Percentiles rank a stretch among this genome's conserved stretches.
Evolutionary conservation across 2,888 invertebrate species (phyloP).

Genomic region (Eristalinus sepulchralis): DNA sequence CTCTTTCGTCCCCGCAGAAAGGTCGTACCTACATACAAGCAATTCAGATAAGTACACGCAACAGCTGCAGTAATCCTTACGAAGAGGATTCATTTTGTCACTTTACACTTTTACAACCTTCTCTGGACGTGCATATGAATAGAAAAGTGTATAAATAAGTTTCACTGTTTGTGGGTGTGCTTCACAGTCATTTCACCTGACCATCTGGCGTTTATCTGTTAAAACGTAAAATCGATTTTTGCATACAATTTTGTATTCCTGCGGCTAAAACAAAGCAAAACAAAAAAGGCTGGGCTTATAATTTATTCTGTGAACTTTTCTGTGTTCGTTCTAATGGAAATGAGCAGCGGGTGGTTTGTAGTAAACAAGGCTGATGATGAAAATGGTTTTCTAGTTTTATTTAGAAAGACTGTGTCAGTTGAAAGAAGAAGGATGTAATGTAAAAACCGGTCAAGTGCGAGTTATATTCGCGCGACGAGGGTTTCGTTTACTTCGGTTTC

Average conservation of each 20-base stretch:
- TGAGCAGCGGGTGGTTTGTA: too few relatives aligned
- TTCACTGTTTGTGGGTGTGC: neutral
- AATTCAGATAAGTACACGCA: slow-evolving; percentile 16
- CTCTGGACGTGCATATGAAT: neutral
- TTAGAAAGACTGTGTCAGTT: too few relatives aligned
- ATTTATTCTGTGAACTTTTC: neutral
- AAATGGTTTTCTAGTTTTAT: too few relatives aligned
- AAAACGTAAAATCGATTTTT: slow-evolving; percentile 10
- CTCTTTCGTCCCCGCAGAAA: too few relatives aligned
- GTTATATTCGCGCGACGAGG: too few relatives aligned
- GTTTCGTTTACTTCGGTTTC: too few relatives aligned
- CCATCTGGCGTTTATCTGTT: slow-evolving; percentile 4
- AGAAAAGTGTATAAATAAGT: slow-evolving; percentile 30
- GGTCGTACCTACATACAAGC: too few relatives aligned
- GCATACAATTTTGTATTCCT: neutral
- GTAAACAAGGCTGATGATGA: too few relatives aligned
- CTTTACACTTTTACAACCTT: slow-evolving; percentile 8
- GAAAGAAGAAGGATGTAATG: too few relatives aligned
- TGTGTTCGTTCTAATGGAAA: too few relatives aligned
- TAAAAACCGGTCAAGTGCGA: too few relatives aligned
- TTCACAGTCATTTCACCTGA: slow-evolving; percentile 10
- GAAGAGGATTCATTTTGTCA: slow-evolving; percentile 44
- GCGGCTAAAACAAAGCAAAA: neutral
- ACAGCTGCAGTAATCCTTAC: slow-evolving; percentile 37
- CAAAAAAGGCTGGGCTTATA: neutral